phyloP scores from a whole-genome alignment of 1,140 invertebrate genomes.

The Dolichoris vasculosae region DNA sequence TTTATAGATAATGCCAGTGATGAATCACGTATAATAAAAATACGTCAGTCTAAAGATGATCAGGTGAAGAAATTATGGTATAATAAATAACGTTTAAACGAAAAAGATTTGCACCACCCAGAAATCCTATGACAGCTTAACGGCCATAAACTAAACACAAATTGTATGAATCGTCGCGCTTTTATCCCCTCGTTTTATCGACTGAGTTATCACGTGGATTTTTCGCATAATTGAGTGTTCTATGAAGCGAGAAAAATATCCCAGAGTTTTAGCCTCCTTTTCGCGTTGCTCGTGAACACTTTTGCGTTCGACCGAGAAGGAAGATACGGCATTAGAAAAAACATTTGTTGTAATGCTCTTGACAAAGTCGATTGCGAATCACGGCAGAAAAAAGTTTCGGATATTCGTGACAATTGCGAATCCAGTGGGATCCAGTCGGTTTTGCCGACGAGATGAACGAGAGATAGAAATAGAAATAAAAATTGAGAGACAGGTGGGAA shows the following conservation, averaged over 20 bases:
- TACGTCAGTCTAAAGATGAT: neutral
- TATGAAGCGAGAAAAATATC: slow-evolving; percentile 25
- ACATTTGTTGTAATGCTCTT: slow-evolving; percentile 20
- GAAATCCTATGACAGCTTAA: slow-evolving; percentile 35
- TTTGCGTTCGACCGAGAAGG: neutral
- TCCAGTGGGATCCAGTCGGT: slow-evolving; percentile 13
- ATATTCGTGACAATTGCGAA: slow-evolving; percentile 13
- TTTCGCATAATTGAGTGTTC: slow-evolving; percentile 49
- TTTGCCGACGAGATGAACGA: too few species aligned
- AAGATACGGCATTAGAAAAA: neutral
- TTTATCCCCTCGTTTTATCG: slow-evolving; percentile 42
- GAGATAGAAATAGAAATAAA: neutral
- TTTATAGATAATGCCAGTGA: neutral
- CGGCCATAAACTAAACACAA: slow-evolving; percentile 48
- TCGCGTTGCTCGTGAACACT: neutral
- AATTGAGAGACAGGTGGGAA: neutral
- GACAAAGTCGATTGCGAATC: neutral
- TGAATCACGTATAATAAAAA: neutral
- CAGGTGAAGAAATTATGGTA: neutral
- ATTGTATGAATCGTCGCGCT: slow-evolving; percentile 38
- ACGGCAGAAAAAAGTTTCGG: neutral
- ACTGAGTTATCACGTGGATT: slow-evolving; percentile 48
- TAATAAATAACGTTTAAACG: slow-evolving; percentile 43
- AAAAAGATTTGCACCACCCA: slow-evolving; percentile 37
- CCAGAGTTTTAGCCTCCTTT: neutral